Evolutionary conservation across 2,113 vertebrate species (phyloP).

Genomic region (Todiramphus saurophagus): DNA sequence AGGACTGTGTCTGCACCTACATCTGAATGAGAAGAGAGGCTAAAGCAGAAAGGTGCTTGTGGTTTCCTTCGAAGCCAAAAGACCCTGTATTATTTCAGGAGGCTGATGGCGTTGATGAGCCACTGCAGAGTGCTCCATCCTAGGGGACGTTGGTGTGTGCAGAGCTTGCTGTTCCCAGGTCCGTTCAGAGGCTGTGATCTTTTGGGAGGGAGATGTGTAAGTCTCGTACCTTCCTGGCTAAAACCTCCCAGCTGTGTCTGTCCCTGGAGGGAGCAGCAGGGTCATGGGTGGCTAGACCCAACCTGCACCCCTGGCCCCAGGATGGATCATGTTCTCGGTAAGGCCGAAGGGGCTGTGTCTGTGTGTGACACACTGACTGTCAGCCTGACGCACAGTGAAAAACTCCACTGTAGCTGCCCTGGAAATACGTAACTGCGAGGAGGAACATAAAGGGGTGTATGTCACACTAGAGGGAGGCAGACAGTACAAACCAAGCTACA

Average conservation of each 20-base stretch:
- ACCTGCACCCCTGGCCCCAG: background rate
- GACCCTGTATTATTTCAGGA: background rate
- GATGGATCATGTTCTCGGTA: background rate
- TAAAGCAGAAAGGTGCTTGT: background rate
- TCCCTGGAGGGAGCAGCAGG: background rate
- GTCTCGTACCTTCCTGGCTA: background rate
- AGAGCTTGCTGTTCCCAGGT: background rate
- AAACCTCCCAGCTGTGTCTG: background rate
- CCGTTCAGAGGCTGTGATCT: background rate
- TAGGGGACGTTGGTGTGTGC: rapidly evolving
- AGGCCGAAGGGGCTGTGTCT: background rate
- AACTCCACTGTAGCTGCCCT: background rate
- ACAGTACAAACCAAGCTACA: background rate
- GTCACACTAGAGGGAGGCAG: background rate
- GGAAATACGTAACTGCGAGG: background rate
- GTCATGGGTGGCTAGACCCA: background rate
- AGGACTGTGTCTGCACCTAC: background rate
- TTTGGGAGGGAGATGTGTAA: background rate
- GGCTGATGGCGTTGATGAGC: background rate
- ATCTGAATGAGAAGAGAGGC: background rate
- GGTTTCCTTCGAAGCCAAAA: background rate
- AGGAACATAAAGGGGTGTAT: background rate
- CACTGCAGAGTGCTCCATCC: background rate
- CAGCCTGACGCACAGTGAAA: background rate
- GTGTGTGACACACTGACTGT: rapidly evolving